Percentiles rank a stretch among this genome's conserved stretches.
Conservation (phyloP, 2,888 invertebrate species). For the Nomada ruficornis region DNA sequence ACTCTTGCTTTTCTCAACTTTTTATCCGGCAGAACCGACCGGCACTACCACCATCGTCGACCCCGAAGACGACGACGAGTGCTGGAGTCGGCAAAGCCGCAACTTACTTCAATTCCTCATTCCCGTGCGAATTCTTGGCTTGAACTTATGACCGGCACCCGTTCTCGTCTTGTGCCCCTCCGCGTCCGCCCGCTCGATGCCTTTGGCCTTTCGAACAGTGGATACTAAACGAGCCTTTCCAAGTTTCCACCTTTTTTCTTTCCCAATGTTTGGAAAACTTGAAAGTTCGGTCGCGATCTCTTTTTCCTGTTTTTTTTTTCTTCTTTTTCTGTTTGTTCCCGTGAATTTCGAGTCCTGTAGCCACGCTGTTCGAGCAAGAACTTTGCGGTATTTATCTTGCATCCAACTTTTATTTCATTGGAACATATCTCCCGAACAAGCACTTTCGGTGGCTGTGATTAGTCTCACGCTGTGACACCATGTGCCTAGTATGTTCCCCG, state of each 20-base stretch:
- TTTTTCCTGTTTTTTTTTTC: too few relatives aligned
- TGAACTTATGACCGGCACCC: constrained; percentile 80
- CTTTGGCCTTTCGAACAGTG: constrained; percentile 68
- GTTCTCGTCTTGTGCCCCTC: constrained; percentile 40
- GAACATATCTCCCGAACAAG: too few relatives aligned
- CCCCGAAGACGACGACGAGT: constrained; percentile 70
- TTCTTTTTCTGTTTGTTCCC: neutral
- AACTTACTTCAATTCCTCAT: constrained; percentile 82
- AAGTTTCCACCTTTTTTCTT: constrained; percentile 43
- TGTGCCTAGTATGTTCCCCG: too few relatives aligned
- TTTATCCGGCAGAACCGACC: constrained; percentile 82
- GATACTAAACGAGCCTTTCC: constrained; percentile 75
- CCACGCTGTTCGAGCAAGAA: neutral
- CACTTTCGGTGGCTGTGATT: too few relatives aligned
- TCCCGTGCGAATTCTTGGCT: constrained; percentile 82
- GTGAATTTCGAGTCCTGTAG: neutral
- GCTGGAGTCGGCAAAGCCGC: constrained; percentile 73
- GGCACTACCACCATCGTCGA: constrained; percentile 73
- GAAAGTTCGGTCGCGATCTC: neutral
- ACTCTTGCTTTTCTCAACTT: constrained; percentile 84
- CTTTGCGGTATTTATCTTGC: neutral
- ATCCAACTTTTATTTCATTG: neutral
- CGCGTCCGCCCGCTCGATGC: constrained; percentile 69
- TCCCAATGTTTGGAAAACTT: constrained; percentile 24
- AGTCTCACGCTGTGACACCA: too few relatives aligned